These are phyloP conservation scores for Linnaemya tessellans DNA, from an alignment of 2,888 invertebrate genomes.

Conservation along the genomic window DNA sequence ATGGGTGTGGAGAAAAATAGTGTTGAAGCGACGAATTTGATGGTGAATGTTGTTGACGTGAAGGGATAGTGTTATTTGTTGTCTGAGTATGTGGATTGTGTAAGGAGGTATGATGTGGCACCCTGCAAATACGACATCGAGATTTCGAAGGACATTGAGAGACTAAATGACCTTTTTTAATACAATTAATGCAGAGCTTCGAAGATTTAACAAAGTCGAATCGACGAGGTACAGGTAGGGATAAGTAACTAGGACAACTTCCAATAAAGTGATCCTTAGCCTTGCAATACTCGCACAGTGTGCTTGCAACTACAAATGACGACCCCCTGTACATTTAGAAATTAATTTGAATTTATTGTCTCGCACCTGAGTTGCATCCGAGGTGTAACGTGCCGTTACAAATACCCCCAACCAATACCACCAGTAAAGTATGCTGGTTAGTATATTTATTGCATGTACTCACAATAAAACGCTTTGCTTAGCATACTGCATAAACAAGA, in stretches of 20 bases:
- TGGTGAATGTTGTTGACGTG: not conserved
- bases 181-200: conserved; percentile 28
- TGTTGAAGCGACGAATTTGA: conserved; percentile 1
- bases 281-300: conserved; percentile 11
- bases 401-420: too few relatives aligned
- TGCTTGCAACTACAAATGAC: conserved; percentile 13
- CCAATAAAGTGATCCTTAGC: conserved; percentile 18
- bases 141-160: not conserved
- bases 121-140: conserved; percentile 3
- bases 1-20: not conserved
- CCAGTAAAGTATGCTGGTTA: too few relatives aligned
- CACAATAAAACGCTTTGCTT: too few relatives aligned
- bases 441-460: too few relatives aligned
- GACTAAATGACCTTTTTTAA: not conserved
- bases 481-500: too few relatives aligned
- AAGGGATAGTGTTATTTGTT: not conserved
- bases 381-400: too few relatives aligned
- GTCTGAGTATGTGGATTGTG: not conserved
- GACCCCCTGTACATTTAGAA: not conserved
- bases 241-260: conserved; percentile 1
- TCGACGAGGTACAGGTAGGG: not conserved
- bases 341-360: not conserved
- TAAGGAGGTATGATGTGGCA: conserved; percentile 7
- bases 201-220: conserved; percentile 12
- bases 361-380: not conserved